Evolutionary conservation across 2,888 invertebrate genomes (phyloP).

Genomic region (Aspidiotus destructor): DNA sequence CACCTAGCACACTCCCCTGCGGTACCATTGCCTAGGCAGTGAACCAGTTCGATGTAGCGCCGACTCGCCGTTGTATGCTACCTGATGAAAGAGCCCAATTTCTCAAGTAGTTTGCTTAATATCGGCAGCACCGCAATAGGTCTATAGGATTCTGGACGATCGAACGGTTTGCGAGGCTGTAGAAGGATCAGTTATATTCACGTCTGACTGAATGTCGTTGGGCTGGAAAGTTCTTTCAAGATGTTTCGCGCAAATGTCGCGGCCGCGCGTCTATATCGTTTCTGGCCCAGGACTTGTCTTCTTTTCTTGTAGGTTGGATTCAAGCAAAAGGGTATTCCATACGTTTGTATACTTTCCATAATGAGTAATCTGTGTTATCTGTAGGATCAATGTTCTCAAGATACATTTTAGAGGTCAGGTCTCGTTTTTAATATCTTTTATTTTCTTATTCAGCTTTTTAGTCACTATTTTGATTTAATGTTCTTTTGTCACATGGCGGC

Average conservation of each 20-base stretch:
- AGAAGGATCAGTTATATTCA: too few relatives aligned
- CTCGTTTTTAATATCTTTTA: not conserved
- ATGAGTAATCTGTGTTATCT: not conserved
- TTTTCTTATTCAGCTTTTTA: not conserved
- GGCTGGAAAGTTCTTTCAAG: too few relatives aligned
- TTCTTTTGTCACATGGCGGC: not conserved
- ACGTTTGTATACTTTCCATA: not conserved
- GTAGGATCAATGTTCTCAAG: not conserved
- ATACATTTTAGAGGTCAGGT: not conserved
- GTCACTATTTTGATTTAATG: not conserved
- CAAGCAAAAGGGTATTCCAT: not conserved
- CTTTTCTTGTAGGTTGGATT: not conserved
- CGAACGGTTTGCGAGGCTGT: too few relatives aligned
- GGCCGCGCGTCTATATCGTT: not conserved
- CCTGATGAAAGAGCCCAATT: too few relatives aligned
- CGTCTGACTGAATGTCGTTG: too few relatives aligned
- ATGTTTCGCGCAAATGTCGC: not conserved
- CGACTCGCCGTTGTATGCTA: too few relatives aligned
- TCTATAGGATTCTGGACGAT: too few relatives aligned
- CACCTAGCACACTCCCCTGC: too few relatives aligned
- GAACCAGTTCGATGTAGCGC: too few relatives aligned
- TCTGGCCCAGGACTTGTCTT: not conserved
- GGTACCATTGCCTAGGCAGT: too few relatives aligned
- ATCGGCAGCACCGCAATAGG: too few relatives aligned
- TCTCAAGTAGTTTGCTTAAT: too few relatives aligned